Percentiles rank a stretch among this genome's conserved stretches.
Evolutionary conservation across 2,113 vertebrate genomes (phyloP).

Genomic region (Actenoides lindsayi): DNA sequence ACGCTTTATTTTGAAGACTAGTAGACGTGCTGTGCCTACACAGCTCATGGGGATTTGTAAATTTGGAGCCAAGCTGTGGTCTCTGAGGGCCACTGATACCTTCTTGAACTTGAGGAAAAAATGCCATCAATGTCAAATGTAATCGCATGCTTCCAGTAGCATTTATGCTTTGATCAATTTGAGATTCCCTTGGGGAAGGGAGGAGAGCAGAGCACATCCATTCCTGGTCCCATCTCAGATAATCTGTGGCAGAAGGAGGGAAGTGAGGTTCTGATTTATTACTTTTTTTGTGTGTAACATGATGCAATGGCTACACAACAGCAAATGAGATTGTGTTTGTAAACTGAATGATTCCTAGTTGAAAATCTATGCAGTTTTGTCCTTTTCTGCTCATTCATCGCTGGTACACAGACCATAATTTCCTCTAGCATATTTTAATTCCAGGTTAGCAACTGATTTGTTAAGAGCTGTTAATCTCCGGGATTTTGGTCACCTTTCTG

Average conservation of each 20-base stretch:
- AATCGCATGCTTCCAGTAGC: background rate
- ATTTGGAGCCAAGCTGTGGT: background rate
- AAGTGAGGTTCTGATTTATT: background rate
- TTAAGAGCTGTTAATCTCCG: background rate
- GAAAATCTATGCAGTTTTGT: background rate
- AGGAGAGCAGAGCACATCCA: background rate
- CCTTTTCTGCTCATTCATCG: background rate
- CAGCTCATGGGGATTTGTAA: background rate
- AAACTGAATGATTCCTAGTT: background rate
- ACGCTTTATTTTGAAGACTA: fast-evolving
- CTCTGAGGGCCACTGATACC: background rate
- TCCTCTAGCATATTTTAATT: background rate
- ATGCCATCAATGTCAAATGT: background rate
- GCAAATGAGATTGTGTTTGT: background rate
- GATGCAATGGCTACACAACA: background rate
- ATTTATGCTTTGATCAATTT: background rate
- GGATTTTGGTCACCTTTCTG: background rate
- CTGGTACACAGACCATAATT: background rate
- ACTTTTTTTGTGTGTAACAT: background rate
- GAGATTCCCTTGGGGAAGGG: background rate
- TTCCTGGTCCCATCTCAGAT: background rate
- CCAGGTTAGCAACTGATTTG: background rate
- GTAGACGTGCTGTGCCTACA: background rate
- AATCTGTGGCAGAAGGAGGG: background rate
- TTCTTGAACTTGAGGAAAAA: background rate